phyloP scores from a whole-genome alignment of 2,888 invertebrate species.

The Diabrotica balteata region DNA sequence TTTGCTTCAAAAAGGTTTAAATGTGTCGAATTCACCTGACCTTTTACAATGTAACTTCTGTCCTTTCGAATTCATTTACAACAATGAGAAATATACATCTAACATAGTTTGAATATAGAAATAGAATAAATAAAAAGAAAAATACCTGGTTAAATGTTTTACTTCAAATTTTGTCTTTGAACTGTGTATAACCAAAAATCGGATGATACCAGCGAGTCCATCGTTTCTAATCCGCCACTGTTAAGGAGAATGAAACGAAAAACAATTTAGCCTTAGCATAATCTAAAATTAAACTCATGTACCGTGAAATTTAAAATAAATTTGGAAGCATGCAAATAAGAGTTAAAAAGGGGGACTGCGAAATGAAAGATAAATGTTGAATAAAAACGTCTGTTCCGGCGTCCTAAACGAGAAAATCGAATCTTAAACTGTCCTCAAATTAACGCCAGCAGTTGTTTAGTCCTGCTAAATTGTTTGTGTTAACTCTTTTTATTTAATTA shows the following conservation, averaged over 20 bases:
- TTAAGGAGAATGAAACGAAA: slow-evolving; percentile 26
- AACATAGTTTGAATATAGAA: no score
- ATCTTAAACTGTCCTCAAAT: slow-evolving; percentile 27
- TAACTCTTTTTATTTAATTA: slow-evolving; percentile 23
- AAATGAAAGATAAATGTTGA: slow-evolving; percentile 29
- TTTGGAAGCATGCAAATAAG: slow-evolving; percentile 30
- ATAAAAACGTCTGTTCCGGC: slow-evolving; percentile 28
- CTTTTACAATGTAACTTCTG: no score
- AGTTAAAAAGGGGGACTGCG: slow-evolving; percentile 16
- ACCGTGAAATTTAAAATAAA: slow-evolving; percentile 38
- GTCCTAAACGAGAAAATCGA: slow-evolving; percentile 24
- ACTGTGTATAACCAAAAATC: no score
- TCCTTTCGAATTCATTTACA: no score
- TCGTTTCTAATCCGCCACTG: background rate
- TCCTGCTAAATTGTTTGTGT: slow-evolving; percentile 13
- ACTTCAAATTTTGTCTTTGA: no score
- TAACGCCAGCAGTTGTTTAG: slow-evolving; percentile 23
- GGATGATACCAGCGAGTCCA: no score
- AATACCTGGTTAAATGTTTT: no score
- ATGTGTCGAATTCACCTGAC: no score
- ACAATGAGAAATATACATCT: no score
- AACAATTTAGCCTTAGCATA: slow-evolving; percentile 37
- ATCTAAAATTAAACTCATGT: slow-evolving; percentile 39
- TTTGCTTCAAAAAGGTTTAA: no score
- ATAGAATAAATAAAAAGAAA: no score